Evolutionary conservation across 2,113 vertebrate genomes (phyloP), one percentile per base, ranked within the genome.

Genomic region (Anguilla rostrata): DNA sequence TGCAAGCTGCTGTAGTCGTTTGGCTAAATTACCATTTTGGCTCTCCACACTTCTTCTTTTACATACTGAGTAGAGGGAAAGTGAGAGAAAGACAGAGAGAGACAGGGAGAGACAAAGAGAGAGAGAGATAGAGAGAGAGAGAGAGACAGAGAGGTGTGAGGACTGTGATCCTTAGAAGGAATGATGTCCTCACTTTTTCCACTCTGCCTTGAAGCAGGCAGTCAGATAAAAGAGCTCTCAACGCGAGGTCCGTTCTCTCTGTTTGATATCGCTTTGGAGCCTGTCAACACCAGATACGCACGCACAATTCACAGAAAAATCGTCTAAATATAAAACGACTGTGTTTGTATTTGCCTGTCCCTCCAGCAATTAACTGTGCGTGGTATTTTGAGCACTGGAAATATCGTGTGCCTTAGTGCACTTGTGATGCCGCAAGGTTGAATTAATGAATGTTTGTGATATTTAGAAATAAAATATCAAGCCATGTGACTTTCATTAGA

Each of bases 381-480:
- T n/a, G 0, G 49, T 26, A 80, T 84, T 81, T 79, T 84, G 60
- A 87, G 80, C 86, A 86, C 39, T 84, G 81, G 81, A 86, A 84
- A 78, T 81, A 84, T 41, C 53, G 43, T 39, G 40, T 82, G 75
- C 80, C 46, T 66, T 56, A 20, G 53, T 49, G 85, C 41, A 46
- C 63, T 79, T 57, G 16, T 83, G 79, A 57, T 78, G 60, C 84
- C 88, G 78, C 2, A 1, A 84, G 88, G 85, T 89, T 66, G 56
- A 87, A 86, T 89, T 81, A 89, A 87, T 89, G 57, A 83, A 41
- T 87, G 80, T 60, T 84, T 87, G 66, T 86, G 34, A 71, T 82
- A 71, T 82, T 60, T 89, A 60, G 39, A 84, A 29, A 84, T 88
- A 43, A 86, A 89, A 91, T 16, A 84, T 86, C 71, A 46, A 87